Conservation (phyloP, 2,113 vertebrate species). For the Calidris pygmaea region DNA sequence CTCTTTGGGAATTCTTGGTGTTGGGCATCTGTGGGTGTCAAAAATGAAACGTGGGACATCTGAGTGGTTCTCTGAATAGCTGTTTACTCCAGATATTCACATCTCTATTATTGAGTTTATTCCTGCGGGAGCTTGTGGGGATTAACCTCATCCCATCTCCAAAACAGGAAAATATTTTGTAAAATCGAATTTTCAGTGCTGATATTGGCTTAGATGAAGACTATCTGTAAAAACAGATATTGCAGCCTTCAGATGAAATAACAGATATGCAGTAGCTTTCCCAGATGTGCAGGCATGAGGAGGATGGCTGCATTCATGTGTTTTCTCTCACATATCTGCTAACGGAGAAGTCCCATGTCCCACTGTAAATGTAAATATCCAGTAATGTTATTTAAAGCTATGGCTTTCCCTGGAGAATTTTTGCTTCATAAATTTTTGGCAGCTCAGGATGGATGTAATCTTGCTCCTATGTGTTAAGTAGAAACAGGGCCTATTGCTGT, state of each 20-base stretch:
- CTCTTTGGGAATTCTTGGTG: not conserved
- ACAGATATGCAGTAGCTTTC: conserved; percentile 47
- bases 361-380: conserved; percentile 46
- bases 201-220: not conserved
- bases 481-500: conserved; percentile 43
- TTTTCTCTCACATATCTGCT: conserved; percentile 49
- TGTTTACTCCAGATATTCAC: not conserved
- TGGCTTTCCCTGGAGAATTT: conserved; percentile 33
- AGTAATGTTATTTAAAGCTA: conserved; percentile 34
- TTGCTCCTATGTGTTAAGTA: conserved; percentile 52
- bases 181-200: not conserved
- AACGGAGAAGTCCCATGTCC: conserved; percentile 14
- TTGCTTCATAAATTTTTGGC: conserved; percentile 55
- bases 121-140: not conserved
- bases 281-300: conserved; percentile 25
- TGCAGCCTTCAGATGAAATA: conserved; percentile 37
- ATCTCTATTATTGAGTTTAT: not conserved
- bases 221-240: conserved; percentile 18
- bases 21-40: not conserved
- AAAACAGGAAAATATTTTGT: not conserved
- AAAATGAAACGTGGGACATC: not conserved
- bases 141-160: not conserved
- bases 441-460: conserved; percentile 30
- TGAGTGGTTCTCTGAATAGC: not conserved
- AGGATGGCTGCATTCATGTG: conserved; percentile 11